Evolutionary conservation across 2,797 vertebrate species (phyloP).

Genomic region (Rousettus madagascariensis): DNA sequence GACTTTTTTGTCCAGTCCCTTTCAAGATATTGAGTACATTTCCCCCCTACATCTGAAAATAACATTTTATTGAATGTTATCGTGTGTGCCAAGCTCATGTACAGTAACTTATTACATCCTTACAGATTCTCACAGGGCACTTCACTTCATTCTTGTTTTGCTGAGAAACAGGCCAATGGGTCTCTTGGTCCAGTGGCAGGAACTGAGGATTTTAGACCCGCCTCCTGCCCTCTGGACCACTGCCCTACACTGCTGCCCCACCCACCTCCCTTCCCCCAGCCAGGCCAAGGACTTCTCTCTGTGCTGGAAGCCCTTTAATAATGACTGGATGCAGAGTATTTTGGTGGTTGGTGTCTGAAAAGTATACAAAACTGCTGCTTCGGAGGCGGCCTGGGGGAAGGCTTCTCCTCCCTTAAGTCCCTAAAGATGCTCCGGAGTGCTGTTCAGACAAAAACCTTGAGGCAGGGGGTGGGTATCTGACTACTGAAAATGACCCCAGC

Average conservation of each 20-base stretch:
- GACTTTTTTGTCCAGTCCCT: background rate
- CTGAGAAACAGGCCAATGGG: background rate
- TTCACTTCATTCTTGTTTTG: background rate
- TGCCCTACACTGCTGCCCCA: background rate
- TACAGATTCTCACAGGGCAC: background rate
- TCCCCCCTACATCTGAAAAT: background rate
- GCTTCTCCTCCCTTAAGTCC: background rate
- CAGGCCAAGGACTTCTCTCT: background rate
- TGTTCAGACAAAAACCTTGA: background rate
- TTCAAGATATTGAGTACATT: background rate
- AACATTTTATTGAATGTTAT: background rate
- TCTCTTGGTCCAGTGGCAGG: background rate
- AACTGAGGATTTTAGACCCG: no score
- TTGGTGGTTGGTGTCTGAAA: no score
- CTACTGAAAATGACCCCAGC: background rate
- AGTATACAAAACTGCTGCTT: background rate
- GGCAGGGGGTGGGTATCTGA: background rate
- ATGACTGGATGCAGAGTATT: background rate
- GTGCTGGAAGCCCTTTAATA: background rate
- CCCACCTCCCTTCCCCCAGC: background rate
- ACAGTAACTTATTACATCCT: background rate
- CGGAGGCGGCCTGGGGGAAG: background rate
- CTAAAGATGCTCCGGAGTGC: background rate
- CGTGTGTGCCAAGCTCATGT: background rate
- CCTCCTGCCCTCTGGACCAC: background rate